Percentiles rank a stretch among this genome's conserved stretches.
phyloP scores from a whole-genome alignment of 1,140 invertebrate genomes.

The Bombus superbus region DNA sequence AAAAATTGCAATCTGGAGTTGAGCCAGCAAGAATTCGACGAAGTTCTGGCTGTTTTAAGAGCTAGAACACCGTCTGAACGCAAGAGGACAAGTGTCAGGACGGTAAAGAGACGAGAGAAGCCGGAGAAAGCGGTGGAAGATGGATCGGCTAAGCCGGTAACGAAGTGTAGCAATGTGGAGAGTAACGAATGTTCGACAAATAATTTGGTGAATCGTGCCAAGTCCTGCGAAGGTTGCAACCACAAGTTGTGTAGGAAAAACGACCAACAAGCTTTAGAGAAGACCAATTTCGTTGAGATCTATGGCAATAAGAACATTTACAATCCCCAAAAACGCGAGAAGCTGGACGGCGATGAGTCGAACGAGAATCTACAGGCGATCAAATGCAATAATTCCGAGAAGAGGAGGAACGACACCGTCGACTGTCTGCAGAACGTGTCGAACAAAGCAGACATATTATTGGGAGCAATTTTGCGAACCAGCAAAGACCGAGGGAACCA shows the following conservation, averaged over 20 bases:
- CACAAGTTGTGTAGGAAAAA: conserved; percentile 53
- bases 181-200: conserved; percentile 34
- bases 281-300: conserved; percentile 36
- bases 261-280: conserved; percentile 55
- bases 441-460: conserved; percentile 83
- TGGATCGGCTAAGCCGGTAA: neutral
- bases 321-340: conserved; percentile 53
- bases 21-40: conserved; percentile 81
- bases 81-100: conserved; percentile 68
- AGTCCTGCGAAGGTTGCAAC: conserved; percentile 50
- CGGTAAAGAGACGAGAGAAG: conserved; percentile 68
- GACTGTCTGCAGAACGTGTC: conserved; percentile 70
- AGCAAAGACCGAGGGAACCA: conserved; percentile 70
- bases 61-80: conserved; percentile 73
- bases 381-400: conserved; percentile 29
- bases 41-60: conserved; percentile 81
- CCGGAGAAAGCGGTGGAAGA: conserved; percentile 61
- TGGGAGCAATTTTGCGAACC: conserved; percentile 83
- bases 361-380: conserved; percentile 24
- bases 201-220: conserved; percentile 30
- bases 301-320: conserved; percentile 64
- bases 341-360: neutral
- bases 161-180: conserved; percentile 35
- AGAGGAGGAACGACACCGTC: conserved; percentile 19
- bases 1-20: conserved; percentile 80